Evolutionary conservation across 2,797 vertebrate genomes (phyloP), one percentile per base, ranked within the genome.

Genomic region (Gymnoscopelus microlampas): DNA sequence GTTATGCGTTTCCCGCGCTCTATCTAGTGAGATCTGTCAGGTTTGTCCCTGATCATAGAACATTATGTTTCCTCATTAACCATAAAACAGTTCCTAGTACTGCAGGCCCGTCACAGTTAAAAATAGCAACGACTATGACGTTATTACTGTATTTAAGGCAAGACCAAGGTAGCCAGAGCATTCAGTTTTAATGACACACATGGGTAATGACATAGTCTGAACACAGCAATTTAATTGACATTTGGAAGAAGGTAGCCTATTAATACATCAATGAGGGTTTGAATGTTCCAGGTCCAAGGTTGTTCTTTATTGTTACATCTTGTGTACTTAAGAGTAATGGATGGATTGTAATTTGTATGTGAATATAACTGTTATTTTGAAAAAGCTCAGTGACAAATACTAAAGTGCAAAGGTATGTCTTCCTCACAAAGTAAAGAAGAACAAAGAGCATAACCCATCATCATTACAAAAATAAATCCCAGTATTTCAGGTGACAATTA

Each of bases 1-100:
- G 50, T 59, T 26, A 26, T 24, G 3, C 3, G 56, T 60, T 68
- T 92, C 91, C 91, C 91, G 91, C 91, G 82, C 89, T 79, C 60
- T 13, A 7, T 8, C 29, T 51, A n/a, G 12, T 7, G 12, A 51
- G 50, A 4, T 13, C 19, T 19, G 50, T 13, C 12, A 44, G 39
- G 39, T 23, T 3, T 15, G 32, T 71, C 0, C 66, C 74, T 79
- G 73, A 44, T 44, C 6, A 44, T 74, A 70, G 80, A 53, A 74
- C 68, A 80, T 77, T 68, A 70, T 75, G 66, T 65, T 82, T 88
- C 87, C 85, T 88, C 82, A 77, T 49, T 50, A 15, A 29, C 35
- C 53, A 59, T 67, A 7, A 39, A 39, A 59, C 23, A 60, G 55
- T 49, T 26, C 12, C 24, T 12, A 14, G 29, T 62, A 70, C 73